A percentile compares a stretch with the other conserved stretches of the same genome.
Evolutionary conservation across 2,797 vertebrate genomes (phyloP).

Genomic region (Chiloscyllium punctatum): DNA sequence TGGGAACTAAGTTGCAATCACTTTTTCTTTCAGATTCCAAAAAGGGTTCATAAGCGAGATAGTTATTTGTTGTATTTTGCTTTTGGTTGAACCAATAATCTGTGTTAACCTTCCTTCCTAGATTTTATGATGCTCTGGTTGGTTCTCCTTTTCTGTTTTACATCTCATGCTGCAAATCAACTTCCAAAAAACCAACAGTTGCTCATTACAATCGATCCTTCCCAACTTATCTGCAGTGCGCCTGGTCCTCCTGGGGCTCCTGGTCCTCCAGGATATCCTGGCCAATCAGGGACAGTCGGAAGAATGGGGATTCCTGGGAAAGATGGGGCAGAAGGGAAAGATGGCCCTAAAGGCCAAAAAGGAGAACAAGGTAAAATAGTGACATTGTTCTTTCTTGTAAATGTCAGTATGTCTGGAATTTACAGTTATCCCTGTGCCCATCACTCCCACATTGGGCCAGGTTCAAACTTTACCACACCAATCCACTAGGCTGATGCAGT

Average conservation of each 20-base stretch:
- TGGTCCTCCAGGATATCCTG: conserved; percentile 68
- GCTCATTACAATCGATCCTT: conserved; percentile 61
- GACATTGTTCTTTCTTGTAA: background rate
- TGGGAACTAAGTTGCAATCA: background rate
- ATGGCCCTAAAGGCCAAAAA: conserved; percentile 72
- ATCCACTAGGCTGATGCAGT: no score
- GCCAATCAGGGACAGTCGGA: conserved; percentile 68
- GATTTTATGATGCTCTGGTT: conserved; percentile 66
- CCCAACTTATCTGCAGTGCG: conserved; percentile 79
- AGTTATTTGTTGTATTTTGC: no score
- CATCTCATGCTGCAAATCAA: conserved; percentile 63
- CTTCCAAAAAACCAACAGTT: conserved; percentile 54
- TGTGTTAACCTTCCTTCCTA: conserved; percentile 45
- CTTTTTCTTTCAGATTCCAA: background rate
- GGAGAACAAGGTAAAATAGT: conserved; percentile 69
- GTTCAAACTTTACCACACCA: no score
- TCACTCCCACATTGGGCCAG: no score
- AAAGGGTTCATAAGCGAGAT: no score
- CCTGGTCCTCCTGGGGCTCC: conserved; percentile 77
- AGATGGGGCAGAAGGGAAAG: conserved; percentile 81
- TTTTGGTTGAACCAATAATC: background rate
- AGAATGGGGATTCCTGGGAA: conserved; percentile 80
- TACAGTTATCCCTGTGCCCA: background rate
- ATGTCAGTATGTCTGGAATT: background rate
- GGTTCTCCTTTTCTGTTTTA: conserved; percentile 60